Evolutionary conservation across 53 echinoderm and acorn worm species (phyloP).

Genomic region (Zoroaster sp.): DNA sequence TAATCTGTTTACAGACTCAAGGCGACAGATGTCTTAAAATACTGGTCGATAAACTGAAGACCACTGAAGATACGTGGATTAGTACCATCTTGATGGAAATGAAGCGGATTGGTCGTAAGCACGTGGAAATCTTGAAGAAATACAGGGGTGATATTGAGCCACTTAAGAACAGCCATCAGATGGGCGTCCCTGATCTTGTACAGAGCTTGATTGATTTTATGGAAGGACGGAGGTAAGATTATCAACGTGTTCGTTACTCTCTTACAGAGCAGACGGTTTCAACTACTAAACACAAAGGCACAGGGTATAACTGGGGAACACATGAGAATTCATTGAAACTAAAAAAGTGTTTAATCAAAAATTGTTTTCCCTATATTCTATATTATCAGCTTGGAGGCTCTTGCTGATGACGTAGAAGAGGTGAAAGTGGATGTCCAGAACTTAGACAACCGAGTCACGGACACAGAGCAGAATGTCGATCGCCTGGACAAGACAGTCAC

Average conservation of each 20-base stretch:
- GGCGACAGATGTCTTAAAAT: conserved; percentile 71
- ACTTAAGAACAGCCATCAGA: conserved; percentile 68
- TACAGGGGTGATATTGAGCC: conserved; percentile 77
- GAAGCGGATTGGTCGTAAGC: conserved; percentile 80
- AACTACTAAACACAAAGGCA: not conserved
- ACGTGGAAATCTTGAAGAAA: conserved; percentile 68
- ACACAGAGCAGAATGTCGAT: conserved; percentile 70
- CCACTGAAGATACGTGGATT: conserved; percentile 64
- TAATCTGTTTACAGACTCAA: conserved; percentile 50
- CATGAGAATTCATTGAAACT: too few species aligned
- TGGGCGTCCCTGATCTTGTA: conserved; percentile 77
- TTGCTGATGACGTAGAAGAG: conserved; percentile 75
- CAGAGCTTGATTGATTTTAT: conserved; percentile 79
- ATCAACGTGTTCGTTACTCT: not conserved
- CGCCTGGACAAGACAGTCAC: conserved; percentile 76
- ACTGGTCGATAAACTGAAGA: conserved; percentile 66
- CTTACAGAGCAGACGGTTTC: not conserved
- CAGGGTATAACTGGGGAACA: not conserved
- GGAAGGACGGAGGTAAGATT: conserved; percentile 84
- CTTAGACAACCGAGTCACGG: conserved; percentile 75
- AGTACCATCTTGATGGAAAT: conserved; percentile 73
- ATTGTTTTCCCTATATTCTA: not conserved
- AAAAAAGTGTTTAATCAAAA: not conserved
- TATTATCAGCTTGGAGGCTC: conserved; percentile 60
- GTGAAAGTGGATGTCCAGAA: conserved; percentile 72